A percentile compares a stretch with the other conserved stretches of the same genome.
phyloP scores from a whole-genome alignment of 2,113 vertebrate genomes.

The Daboia siamensis region DNA sequence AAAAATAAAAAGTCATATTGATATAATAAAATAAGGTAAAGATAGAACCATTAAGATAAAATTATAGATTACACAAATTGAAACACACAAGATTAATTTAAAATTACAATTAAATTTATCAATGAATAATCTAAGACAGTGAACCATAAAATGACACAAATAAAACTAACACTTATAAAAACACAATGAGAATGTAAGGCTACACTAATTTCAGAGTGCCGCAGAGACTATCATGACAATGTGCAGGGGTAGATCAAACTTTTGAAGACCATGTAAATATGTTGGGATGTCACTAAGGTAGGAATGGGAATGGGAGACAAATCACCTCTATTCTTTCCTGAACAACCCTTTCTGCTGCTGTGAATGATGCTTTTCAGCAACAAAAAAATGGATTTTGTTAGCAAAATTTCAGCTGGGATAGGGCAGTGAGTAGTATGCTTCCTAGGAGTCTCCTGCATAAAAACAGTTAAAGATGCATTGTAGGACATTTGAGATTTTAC shows the following conservation, averaged over 20 bases:
- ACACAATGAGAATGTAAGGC: not conserved
- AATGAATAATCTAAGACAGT: not conserved
- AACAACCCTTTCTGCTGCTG: not conserved
- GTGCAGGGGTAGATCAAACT: not conserved
- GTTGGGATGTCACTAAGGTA: not conserved
- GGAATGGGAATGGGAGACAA: not conserved
- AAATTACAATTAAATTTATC: not conserved
- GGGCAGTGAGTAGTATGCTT: not conserved
- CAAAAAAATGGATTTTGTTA: not conserved
- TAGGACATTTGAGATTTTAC: not conserved
- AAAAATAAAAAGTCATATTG: not conserved
- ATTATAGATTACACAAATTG: not conserved
- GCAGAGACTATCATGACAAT: not conserved
- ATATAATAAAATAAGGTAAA: not conserved
- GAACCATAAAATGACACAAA: not conserved
- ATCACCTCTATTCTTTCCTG: not conserved
- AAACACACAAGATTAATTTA: not conserved
- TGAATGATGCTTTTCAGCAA: not conserved
- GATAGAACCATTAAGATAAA: not conserved
- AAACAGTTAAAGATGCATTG: not conserved
- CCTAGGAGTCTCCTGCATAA: not conserved
- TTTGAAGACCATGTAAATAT: not conserved
- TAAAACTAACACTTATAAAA: not conserved
- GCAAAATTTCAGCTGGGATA: not conserved
- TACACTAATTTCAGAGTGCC: not conserved